Base-by-base conservation (phyloP, 2,113 vertebrate species). In the Chlamydotis undulata region DNA sequence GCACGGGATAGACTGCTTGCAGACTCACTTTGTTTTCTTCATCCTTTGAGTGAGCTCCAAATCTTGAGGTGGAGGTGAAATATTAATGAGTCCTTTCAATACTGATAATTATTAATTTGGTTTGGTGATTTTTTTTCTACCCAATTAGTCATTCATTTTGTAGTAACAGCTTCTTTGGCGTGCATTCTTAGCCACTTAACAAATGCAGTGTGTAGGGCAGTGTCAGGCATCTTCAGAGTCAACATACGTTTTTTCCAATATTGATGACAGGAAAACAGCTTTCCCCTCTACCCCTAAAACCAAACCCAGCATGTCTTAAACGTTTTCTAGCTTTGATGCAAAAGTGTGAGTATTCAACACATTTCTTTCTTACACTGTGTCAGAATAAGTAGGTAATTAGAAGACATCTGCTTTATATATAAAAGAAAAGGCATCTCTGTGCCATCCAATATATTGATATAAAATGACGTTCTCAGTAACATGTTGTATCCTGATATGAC, bases 1-100 rank as follows among this genome's bases (percentile, higher is more conserved):
- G 14, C 57, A 50, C 0, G 0, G n/a, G 24, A 31, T 43, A 43
- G 9, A 22, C 18, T 0, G 2, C 37, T 61, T 41, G n/a, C 15
- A 75, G 24, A 73, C 25, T 23, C 55, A 49, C 5, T 26, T 81
- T 83, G 43, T 7, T 68, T 91, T 93, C 25, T 41, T 86, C 67
- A 37, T 80, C 53, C 47, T 45, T 57, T 43, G n/a, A 80, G 19
- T 2, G 1, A 68, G 28, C 39, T 83, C 24, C 37, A 68, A 26
- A 60, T 91, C 31, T 64, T 64, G n/a, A 64, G 17, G 12, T 41
- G 22, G 17, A 76, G 22, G 29, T 60, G 57, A 75, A 95, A 68
- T 76, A 86, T n/a, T 64, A 43, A 76, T 75, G 79, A 45, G 22
- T 83, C 41, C 13, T 80, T 83, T 80, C 71, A 83, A 13, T 76